Evolutionary conservation across 2,888 invertebrate species (phyloP), one percentile per base, ranked within the genome.

Genomic region (Leptinotarsa rubiginosa): DNA sequence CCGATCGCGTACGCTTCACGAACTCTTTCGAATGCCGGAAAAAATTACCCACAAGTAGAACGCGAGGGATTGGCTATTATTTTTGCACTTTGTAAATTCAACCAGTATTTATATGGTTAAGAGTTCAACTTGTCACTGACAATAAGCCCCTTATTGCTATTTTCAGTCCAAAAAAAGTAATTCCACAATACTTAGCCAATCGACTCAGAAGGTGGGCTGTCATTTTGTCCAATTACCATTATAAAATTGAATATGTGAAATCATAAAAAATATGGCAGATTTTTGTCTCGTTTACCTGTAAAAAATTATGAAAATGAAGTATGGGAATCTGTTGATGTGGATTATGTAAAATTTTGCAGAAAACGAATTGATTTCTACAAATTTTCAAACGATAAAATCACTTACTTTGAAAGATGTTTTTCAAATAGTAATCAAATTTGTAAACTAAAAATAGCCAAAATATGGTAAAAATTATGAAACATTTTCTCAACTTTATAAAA

Each of bases 241-340:
- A 64, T 64, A n/a, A 64, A 64, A 25, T 64, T 10, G 64, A 64
- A 64, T 64, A 64, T 64, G 25, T 25, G 1, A 25, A 31, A 64
- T 64, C 64, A 64, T 1, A 64, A 64, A n/a, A 64, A 64, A 16
- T 12, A 25, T 64, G 20, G 18, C 18, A 18, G n/a, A n/a, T 52
- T 52, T n/a, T 52, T 52, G 5, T 52, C 54, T 54, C 54, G 18
- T 25, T 31, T 64, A 25, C 64, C 64, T 41, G 15, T 16, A 15
- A 31, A 64, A 64, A 64, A 64, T 64, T 0, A 41, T 16, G 18
- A 25, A 18, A 22, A 59, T 20, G 64, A 64, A 64, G n/a, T 64
- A 15, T 64, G 64, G 64, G 64, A 31, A 64, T 64, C 64, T 25
- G 25, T 64, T 64, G 64, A 31, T 41, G 25, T 25, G 5, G 62